Evolutionary conservation across 92 coral and sea anemone species (phyloP), one percentile per base, ranked within the genome.

Genomic region (Phenganax subtilis): DNA sequence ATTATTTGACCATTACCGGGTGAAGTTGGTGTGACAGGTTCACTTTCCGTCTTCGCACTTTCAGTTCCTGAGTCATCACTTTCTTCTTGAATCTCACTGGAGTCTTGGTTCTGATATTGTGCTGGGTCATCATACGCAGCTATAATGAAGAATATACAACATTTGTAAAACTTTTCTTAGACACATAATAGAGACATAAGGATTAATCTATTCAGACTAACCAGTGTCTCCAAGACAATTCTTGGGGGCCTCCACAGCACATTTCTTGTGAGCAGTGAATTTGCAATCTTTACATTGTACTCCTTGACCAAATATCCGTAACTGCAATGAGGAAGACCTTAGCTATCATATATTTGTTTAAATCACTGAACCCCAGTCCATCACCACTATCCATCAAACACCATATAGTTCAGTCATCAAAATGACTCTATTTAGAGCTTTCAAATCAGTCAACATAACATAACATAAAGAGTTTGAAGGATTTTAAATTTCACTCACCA

Each of bases 231-330:
- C 97, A 31, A 90, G 85, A 64, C 98, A 94, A 87, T 92, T 94
- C 75, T 94, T 94, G 0, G 97, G 96, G 9, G 97, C 98, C 72
- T 92, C 87, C 53, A 85, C 90, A 0, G 94, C 90, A 70, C 98
- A 94, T 72, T 86, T 88, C 57, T 88, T 92, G 78, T 92, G 97
- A 75, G 84, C 94, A 92, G 92, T 94, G 80, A 92, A 94, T 70
- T 94, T 94, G 75, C 98, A 94, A 87, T 94, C 98, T 92, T 94
- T 94, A 74, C 98, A 94, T 76, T 92, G 98, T 3, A 94, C 86
- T 62, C 97, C 97, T 81, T 94, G 98, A 51, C 93, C 89, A 71
- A 94, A 94, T 57, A 94, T 47, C 16, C 97, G 94, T 80, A 84
- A 88, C 67, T 92, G 81, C 97, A 90, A 81, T 20, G 63, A 72